Percentiles rank a stretch among this genome's conserved stretches.
phyloP scores from a whole-genome alignment of 2,888 invertebrate species.

The Neoscelio sp. region DNA sequence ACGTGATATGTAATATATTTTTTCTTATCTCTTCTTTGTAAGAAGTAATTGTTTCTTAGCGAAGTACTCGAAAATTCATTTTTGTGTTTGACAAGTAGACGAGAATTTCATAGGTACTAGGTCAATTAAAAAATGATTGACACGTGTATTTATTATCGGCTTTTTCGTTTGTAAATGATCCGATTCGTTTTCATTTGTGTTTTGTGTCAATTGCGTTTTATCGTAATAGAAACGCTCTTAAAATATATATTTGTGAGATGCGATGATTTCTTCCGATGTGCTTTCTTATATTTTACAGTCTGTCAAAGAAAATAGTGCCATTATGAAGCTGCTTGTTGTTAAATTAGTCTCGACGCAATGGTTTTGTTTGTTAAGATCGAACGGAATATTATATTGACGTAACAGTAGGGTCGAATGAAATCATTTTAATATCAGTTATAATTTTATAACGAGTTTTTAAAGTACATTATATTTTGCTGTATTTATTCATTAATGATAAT shows the following conservation, averaged over 20 bases:
- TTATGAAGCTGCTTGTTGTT: slow-evolving; percentile 4
- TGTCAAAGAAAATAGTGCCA: slow-evolving; percentile 28
- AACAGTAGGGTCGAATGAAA: slow-evolving; percentile 6
- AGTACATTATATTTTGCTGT: too few species aligned
- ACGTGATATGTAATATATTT: slow-evolving; percentile 63
- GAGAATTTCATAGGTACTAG: background rate
- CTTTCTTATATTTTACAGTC: slow-evolving; percentile 21
- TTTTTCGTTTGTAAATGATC: background rate
- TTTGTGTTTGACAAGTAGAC: slow-evolving; percentile 4
- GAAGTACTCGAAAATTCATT: slow-evolving; percentile 2
- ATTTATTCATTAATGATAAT: too few species aligned
- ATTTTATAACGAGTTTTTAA: background rate
- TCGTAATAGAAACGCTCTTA: background rate
- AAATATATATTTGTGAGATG: slow-evolving; percentile 22
- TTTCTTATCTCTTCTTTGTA: slow-evolving; percentile 56
- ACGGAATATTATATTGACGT: slow-evolving; percentile 10
- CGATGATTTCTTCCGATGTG: slow-evolving; percentile 14
- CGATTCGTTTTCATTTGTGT: too few species aligned
- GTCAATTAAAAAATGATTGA: slow-evolving; percentile 1
- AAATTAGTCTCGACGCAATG: slow-evolving; percentile 7
- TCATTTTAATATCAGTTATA: background rate
- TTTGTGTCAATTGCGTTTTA: background rate
- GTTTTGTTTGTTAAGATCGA: slow-evolving; percentile 18
- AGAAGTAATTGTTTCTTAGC: slow-evolving; percentile 20
- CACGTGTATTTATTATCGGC: background rate